Evolutionary conservation across 2,888 invertebrate genomes (phyloP).

Genomic region (Conomelus anceps): DNA sequence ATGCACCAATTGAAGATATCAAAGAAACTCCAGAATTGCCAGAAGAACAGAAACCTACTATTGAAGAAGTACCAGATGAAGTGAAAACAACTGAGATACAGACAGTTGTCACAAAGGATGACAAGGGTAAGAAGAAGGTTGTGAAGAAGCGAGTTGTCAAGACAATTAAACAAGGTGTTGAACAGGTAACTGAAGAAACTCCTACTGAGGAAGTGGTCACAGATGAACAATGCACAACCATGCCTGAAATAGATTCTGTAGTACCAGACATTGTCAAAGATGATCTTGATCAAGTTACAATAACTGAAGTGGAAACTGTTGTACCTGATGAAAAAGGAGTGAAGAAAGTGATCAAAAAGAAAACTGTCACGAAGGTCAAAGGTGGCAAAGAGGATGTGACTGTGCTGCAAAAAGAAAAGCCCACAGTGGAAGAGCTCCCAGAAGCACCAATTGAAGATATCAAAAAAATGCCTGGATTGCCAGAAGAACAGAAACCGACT

Average conservation of each 20-base stretch:
- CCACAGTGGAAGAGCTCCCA: conserved; percentile 31
- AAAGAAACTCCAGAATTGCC: conserved; percentile 22
- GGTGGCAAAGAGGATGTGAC: conserved; percentile 28
- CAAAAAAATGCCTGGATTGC: background rate
- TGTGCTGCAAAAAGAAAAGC: background rate
- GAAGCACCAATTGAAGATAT: conserved; percentile 24
- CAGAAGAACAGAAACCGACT: background rate
- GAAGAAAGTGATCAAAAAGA: conserved; percentile 44
- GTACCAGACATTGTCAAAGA: conserved; percentile 35
- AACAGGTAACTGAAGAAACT: conserved; percentile 30
- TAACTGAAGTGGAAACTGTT: conserved; percentile 38
- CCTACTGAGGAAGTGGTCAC: conserved; percentile 36
- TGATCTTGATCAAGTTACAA: conserved; percentile 43
- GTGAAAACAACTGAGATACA: conserved; percentile 19
- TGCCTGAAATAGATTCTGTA: conserved; percentile 37
- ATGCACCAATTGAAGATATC: conserved; percentile 38
- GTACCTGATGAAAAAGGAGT: conserved; percentile 40
- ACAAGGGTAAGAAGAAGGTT: conserved; percentile 44
- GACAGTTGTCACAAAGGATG: conserved; percentile 36
- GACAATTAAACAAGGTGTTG: conserved; percentile 33
- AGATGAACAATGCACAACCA: conserved; percentile 13
- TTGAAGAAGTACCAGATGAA: conserved; percentile 19
- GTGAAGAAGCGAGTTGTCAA: conserved; percentile 41
- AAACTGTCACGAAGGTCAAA: conserved; percentile 36
- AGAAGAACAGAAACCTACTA: conserved; percentile 6